Base-by-base conservation (phyloP, 2,797 vertebrate genomes). In the Semaprochilodus insignis region DNA sequence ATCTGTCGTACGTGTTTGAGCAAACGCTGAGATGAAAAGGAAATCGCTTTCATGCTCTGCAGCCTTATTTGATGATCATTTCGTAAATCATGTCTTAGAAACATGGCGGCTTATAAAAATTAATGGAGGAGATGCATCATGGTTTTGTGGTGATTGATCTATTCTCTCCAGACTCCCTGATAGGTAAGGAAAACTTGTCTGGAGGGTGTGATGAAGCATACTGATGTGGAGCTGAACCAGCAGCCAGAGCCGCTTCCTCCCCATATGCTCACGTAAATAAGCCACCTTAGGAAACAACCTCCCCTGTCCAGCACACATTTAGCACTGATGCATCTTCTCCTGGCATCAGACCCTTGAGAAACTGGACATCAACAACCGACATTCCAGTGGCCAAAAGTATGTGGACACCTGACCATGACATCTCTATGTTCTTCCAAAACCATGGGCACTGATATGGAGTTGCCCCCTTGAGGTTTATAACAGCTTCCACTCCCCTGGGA, bases 41-140 rank as follows among this genome's bases (percentile, higher is more conserved):
- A 36, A 17, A 27, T 79, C 23, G 70, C 59, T 74, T 78, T 67
- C 76, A 83, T 78, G 76, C 76, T 57, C 52, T 83, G 70, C 48
- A 74, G 27, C 60, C 44, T 83, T 67, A 63, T 69, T 63, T 36
- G 55, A 76, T 76, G 14, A 74, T 80, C 69, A 54, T 52, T 80
- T 63, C 48, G 55, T 44, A 62, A 74, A 72, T 72, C 59, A 65
- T 65, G 67, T 83, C 59, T 6, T 31, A 55, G 73, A 17, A 75
- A 71, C 71, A 63, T 34, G 70, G 52, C 34, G n/a, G 17, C 54
- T 75, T 40, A 83, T 81, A 72, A 76, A 72, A 66, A 69, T 51
- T 67, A 81, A 31, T 67, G 1, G 54, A 57, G 40, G 25, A 63
- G 73, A 15, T 51, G 76, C 44, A n/a, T 75, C 80, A 66, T 65